phyloP scores from a whole-genome alignment of 2,113 vertebrate genomes.

The Rhizomys pruinosus region DNA sequence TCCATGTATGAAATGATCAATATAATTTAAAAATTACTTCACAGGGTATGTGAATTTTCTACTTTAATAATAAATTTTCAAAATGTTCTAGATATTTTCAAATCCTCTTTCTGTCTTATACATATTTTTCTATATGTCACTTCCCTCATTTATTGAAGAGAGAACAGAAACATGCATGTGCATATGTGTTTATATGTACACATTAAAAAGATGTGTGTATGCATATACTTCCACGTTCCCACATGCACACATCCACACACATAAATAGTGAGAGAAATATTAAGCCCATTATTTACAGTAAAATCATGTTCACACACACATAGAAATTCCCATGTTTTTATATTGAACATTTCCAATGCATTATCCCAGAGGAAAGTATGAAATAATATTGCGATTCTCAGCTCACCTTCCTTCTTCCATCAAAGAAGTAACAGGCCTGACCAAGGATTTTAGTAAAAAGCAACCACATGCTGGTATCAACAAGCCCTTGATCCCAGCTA shows the following conservation, averaged over 20 bases:
- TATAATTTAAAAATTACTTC: no score
- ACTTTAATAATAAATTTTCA: no score
- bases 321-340: background rate
- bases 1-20: no score
- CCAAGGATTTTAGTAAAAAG: background rate
- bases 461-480: background rate
- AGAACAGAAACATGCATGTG: no score
- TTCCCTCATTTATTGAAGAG: background rate
- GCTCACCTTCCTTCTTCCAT: background rate
- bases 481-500: background rate
- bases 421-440: background rate
- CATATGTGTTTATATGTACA: background rate
- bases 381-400: conserved; percentile 5
- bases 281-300: background rate
- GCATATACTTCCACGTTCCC: no score
- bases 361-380: background rate
- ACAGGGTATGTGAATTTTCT: no score
- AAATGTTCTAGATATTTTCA: background rate
- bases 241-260: background rate
- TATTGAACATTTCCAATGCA: conserved; percentile 19
- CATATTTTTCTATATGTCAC: background rate
- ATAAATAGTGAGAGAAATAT: background rate
- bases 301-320: background rate
- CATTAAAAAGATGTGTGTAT: background rate
- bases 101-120: conserved; percentile 22